Evolutionary conservation across 2,797 vertebrate species (phyloP).

Genomic region (Carduelis carduelis): DNA sequence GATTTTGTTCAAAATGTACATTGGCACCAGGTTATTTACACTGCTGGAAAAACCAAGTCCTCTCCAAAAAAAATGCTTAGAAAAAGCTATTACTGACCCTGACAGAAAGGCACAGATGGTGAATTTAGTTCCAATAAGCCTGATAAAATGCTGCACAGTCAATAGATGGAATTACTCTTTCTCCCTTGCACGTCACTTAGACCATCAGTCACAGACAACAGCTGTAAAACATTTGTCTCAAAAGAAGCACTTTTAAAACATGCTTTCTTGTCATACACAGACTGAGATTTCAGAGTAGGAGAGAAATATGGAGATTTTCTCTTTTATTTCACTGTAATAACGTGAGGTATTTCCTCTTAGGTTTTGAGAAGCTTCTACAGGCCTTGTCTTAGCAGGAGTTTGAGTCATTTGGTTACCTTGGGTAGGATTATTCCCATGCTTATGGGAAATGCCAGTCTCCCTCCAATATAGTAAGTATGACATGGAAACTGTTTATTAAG

Average conservation of each 20-base stretch:
- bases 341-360: background rate
- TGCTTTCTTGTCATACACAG: background rate
- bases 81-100: background rate
- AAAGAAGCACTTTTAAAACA: background rate
- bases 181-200: background rate
- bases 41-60: background rate
- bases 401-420: background rate
- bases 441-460: background rate
- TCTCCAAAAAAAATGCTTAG: background rate
- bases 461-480: too few relatives aligned
- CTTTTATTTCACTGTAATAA: background rate
- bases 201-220: background rate
- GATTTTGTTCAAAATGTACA: background rate
- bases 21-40: background rate
- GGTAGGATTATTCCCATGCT: background rate
- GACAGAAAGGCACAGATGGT: constrained; percentile 14
- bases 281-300: background rate
- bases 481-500: too few relatives aligned
- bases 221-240: background rate
- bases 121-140: background rate
- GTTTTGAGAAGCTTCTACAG: background rate
- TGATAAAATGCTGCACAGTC: background rate
- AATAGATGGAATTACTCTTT: constrained; percentile 12
- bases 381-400: background rate
- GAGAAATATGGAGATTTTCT: background rate